phyloP scores from a whole-genome alignment of 1,140 invertebrate genomes.

The Atta colombica region DNA sequence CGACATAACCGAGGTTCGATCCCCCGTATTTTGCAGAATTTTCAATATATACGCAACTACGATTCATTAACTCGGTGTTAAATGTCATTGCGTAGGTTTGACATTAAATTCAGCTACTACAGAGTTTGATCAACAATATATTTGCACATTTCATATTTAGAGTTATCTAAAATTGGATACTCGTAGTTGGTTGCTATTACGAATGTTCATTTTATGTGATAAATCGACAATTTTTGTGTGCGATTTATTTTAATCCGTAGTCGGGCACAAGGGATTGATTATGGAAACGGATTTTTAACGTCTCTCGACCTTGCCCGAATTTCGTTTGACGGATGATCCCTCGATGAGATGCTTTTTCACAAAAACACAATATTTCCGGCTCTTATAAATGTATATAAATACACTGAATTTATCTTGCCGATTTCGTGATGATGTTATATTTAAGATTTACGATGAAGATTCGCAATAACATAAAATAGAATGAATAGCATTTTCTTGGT shows the following conservation, averaged over 20 bases:
- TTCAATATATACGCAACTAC: not conserved
- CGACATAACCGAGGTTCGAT: not conserved
- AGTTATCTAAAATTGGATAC: conserved; percentile 1
- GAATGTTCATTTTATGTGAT: not conserved
- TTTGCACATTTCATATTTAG: conserved; percentile 13
- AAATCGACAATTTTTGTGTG: conserved; percentile 5
- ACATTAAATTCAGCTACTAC: conserved; percentile 11
- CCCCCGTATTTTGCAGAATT: not conserved
- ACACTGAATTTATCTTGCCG: not conserved
- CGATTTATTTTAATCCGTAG: conserved; percentile 37
- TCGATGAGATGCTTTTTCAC: conserved; percentile 40
- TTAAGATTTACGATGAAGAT: conserved; percentile 24
- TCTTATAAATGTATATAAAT: not conserved
- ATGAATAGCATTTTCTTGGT: not conserved
- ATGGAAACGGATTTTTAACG: conserved; percentile 47
- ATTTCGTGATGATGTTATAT: not conserved
- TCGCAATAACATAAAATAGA: not conserved
- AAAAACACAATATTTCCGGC: not conserved
- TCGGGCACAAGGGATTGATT: conserved; percentile 10
- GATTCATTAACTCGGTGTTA: conserved; percentile 9
- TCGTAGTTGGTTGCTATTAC: not conserved
- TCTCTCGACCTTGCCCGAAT: conserved; percentile 35
- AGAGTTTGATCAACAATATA: not conserved
- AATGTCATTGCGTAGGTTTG: conserved; percentile 18
- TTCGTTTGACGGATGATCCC: conserved; percentile 29